Conservation (phyloP, 1,140 invertebrate species). For the Camponotus vicinus region DNA sequence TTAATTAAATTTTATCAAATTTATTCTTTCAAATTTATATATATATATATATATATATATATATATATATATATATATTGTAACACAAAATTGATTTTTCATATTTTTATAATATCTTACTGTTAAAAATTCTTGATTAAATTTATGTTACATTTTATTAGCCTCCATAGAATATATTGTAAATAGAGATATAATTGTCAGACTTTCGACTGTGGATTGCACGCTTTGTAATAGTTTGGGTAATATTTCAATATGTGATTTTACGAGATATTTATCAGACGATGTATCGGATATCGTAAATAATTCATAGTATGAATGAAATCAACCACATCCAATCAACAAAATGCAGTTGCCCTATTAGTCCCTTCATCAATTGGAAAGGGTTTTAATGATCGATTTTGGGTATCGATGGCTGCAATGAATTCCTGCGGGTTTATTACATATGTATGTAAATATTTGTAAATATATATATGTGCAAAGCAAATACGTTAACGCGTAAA, state of each 20-base stretch:
- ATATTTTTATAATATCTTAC: slow-evolving; percentile 14
- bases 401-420: slow-evolving; percentile 70
- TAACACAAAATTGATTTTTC: slow-evolving; percentile 13
- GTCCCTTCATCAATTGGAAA: slow-evolving; percentile 32
- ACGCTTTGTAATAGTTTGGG: slow-evolving; percentile 4
- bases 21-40: slow-evolving; percentile 14
- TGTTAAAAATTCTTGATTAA: slow-evolving; percentile 20
- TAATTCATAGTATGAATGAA: slow-evolving; percentile 55
- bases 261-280: slow-evolving; percentile 9
- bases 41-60: not conserved
- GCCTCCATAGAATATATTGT: not conserved
- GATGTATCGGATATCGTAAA: slow-evolving; percentile 61
- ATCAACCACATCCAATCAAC: slow-evolving; percentile 67
- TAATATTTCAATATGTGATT: slow-evolving; percentile 14
- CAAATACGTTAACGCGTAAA: slow-evolving; percentile 60
- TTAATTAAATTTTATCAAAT: slow-evolving; percentile 28
- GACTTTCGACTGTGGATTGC: not conserved
- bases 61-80: not conserved
- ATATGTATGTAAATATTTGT: slow-evolving; percentile 83
- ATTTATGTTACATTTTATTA: slow-evolving; percentile 30
- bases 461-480: slow-evolving; percentile 81
- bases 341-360: slow-evolving; percentile 50
- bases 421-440: slow-evolving; percentile 76
- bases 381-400: slow-evolving; percentile 67
- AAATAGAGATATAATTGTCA: slow-evolving; percentile 27